Base-by-base conservation (phyloP, 2,888 invertebrate genomes). In the Choristoneura rosaceana region DNA sequence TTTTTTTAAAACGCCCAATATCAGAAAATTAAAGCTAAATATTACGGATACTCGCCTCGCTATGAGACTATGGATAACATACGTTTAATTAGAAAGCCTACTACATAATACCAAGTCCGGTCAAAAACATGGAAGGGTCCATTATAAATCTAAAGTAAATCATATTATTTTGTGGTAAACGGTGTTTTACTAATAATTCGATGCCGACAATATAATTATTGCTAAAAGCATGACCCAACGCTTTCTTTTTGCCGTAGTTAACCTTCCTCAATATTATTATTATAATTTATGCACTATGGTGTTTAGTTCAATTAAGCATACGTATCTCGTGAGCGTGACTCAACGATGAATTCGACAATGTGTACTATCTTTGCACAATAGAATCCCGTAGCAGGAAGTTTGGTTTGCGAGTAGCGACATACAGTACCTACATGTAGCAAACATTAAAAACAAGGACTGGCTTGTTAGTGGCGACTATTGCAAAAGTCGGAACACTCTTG, bases 361-460 rank as follows among this genome's bases (percentile, higher is more conserved):
- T 55, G 0, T 1, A 41, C 0, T 61, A 15, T 38, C 15, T 38
- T 9, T 8, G 34, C 60, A 14, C 15, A 38, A 61, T 8, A 1
- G 41, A 52, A 41, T 61, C 38, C 15, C 14, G 15, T 14, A 41
- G 15, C n/a, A 61, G 60, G 38, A 61, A 61, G 41, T 41, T 41
- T 41, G 38, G 41, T 41, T 41, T 41, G 59, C 59, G 34, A 34
- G n/a, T 4, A 43, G 43, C 41, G 5, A 17, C 10, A 4, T 17
- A 47, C 9, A 15, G n/a, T 41, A 41, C 14, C 8, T 9, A 55
- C 38, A 38, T 38, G 41, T 52, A 55, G 8, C 12, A 38, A 15
- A 50, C 64, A 50, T 64, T 63, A 50, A 33, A 10, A 9, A n/a
- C 14, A 64, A 64, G 64, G 64, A 47, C 33, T 34, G 34, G 7